phyloP scores from a whole-genome alignment of 2,888 invertebrate species.

The Phortica magna region DNA sequence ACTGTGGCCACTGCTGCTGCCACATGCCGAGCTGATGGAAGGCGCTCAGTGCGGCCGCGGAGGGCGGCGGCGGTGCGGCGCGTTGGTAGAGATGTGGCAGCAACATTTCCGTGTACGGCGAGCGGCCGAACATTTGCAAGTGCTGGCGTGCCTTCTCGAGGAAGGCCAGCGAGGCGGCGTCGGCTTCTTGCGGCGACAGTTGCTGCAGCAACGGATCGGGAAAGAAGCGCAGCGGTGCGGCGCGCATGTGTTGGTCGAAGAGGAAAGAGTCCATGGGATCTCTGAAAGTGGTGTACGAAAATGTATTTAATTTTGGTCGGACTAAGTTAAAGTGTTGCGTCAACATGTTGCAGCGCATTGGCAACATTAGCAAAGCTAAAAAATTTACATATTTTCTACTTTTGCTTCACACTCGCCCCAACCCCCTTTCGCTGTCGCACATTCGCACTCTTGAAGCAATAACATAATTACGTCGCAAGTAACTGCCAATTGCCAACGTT shows the following conservation, averaged over 20 bases:
- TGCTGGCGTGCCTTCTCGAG: conserved; percentile 78
- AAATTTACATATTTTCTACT: not conserved
- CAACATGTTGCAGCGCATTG: conserved; percentile 37
- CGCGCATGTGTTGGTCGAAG: conserved; percentile 77
- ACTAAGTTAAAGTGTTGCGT: not conserved
- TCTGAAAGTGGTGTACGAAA: conserved; percentile 58
- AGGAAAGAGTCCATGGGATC: conserved; percentile 78
- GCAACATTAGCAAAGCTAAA: conserved; percentile 40
- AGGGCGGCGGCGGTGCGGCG: conserved; percentile 63
- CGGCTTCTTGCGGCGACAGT: conserved; percentile 77
- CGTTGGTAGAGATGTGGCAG: conserved; percentile 78
- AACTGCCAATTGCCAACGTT: conserved; percentile 66
- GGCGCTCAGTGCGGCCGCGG: conserved; percentile 69
- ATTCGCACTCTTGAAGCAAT: conserved; percentile 50
- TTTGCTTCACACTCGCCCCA: not conserved
- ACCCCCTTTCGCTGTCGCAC: not conserved
- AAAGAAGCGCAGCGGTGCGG: conserved; percentile 76
- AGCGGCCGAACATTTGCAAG: conserved; percentile 78
- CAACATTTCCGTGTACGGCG: conserved; percentile 78
- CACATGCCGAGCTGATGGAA: conserved; percentile 77
- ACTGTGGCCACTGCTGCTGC: conserved; percentile 79
- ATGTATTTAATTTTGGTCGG: not conserved
- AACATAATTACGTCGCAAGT: conserved; percentile 66
- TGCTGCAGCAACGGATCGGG: conserved; percentile 78
- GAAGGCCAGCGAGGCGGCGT: conserved; percentile 77